Evolutionary conservation across 2,113 vertebrate species (phyloP).

Genomic region (Centropus bengalensis): DNA sequence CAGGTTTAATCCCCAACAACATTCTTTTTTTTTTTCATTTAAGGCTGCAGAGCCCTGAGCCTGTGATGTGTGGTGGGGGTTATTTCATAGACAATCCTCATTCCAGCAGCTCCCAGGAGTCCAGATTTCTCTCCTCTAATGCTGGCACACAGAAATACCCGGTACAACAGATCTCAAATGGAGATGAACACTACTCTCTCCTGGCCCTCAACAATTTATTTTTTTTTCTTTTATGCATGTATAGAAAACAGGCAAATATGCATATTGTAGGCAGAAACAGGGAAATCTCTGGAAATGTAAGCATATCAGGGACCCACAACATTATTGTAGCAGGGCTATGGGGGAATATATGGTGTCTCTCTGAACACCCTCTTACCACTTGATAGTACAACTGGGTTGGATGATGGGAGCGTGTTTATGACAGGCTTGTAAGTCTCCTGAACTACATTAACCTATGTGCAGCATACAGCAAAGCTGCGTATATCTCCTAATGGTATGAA

Average conservation of each 20-base stretch:
- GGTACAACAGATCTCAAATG: background rate
- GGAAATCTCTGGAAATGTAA: background rate
- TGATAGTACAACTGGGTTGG: background rate
- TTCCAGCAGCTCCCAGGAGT: background rate
- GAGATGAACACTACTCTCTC: background rate
- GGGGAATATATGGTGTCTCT: background rate
- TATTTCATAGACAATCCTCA: background rate
- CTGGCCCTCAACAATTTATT: background rate
- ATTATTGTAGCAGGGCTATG: background rate
- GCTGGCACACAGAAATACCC: background rate
- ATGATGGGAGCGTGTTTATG: background rate
- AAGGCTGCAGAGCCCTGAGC: background rate
- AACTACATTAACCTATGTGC: slow-evolving; percentile 19
- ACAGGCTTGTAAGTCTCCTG: background rate
- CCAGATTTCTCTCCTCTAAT: background rate
- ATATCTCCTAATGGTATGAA: slow-evolving; percentile 7
- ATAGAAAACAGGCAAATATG: background rate
- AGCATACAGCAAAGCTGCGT: background rate
- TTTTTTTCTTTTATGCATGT: no score
- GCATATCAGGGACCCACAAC: background rate
- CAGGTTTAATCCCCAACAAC: background rate
- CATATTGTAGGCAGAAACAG: background rate
- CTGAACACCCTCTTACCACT: background rate
- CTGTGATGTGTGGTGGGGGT: fast-evolving
- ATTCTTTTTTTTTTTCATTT: background rate